phyloP scores from a whole-genome alignment of 1,140 invertebrate genomes.

The Helicoverpa zea region DNA sequence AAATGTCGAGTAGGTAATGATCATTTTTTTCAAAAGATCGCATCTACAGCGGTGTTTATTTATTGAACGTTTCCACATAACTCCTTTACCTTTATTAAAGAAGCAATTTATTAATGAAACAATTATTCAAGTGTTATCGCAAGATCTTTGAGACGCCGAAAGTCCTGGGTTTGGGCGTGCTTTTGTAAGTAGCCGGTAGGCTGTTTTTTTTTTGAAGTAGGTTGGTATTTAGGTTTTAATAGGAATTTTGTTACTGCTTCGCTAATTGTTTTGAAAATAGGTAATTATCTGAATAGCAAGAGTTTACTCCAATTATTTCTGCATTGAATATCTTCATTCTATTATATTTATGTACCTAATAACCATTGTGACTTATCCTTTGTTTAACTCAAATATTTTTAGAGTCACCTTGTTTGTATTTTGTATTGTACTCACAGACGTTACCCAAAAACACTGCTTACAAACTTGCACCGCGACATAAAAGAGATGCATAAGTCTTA shows the following conservation, averaged over 20 bases:
- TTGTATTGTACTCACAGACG: not conserved
- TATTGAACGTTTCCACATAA: constrained; percentile 66
- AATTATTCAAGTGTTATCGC: constrained; percentile 76
- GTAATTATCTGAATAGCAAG: too few species aligned
- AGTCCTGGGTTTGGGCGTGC: constrained; percentile 27
- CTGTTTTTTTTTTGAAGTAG: not conserved
- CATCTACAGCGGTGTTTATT: constrained; percentile 71
- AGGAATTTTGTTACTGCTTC: too few species aligned
- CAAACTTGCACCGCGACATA: constrained; percentile 2
- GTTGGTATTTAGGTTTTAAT: too few species aligned
- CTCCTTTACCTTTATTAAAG: constrained; percentile 71
- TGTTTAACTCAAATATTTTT: too few species aligned
- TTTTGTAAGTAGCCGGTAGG: constrained; percentile 5
- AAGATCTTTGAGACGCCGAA: constrained; percentile 61
- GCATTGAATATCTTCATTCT: too few species aligned
- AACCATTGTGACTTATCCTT: too few species aligned
- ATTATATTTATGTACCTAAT: too few species aligned
- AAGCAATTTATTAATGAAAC: constrained; percentile 81
- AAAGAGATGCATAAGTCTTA: constrained; percentile 19
- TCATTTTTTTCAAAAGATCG: constrained; percentile 69
- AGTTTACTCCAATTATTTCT: too few species aligned
- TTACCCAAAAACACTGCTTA: not conserved
- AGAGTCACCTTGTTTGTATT: too few species aligned
- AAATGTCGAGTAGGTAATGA: constrained; percentile 63
- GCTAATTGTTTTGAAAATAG: too few species aligned